Conservation (phyloP, 2,888 invertebrate species). For the Catonia carolina region DNA sequence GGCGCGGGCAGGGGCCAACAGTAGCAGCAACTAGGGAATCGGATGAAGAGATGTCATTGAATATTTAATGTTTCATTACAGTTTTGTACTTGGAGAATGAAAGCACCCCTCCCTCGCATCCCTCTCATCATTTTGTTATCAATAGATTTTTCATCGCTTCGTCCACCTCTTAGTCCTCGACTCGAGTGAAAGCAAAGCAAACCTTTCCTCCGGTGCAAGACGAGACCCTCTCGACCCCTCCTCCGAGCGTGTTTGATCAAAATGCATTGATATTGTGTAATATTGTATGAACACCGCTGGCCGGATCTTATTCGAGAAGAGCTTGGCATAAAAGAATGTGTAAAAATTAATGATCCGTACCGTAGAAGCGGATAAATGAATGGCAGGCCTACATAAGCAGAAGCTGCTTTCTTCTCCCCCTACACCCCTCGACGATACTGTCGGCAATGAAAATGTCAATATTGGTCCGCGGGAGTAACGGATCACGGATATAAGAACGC, state of each 20-base stretch:
- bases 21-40: slow-evolving; percentile 1
- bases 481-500: too few species aligned
- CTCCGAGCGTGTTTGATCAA: slow-evolving; percentile 24
- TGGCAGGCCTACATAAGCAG: too few species aligned
- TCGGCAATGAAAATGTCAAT: too few species aligned
- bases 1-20: too few species aligned
- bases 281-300: slow-evolving; percentile 24
- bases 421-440: too few species aligned
- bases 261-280: slow-evolving; percentile 26
- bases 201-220: slow-evolving; percentile 11
- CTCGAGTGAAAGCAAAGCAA: slow-evolving; percentile 4
- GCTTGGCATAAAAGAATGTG: slow-evolving; percentile 24
- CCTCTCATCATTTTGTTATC: slow-evolving; percentile 23
- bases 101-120: too few species aligned
- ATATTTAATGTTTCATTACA: slow-evolving; percentile 28
- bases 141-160: slow-evolving; percentile 26
- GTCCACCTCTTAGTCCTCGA: neutral
- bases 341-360: slow-evolving; percentile 26
- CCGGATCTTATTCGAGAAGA: slow-evolving; percentile 21
- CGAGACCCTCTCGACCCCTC: slow-evolving; percentile 12
- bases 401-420: too few species aligned
- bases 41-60: slow-evolving; percentile 20
- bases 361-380: too few species aligned
- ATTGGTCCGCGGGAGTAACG: too few species aligned
- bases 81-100: slow-evolving; percentile 22